Conservation (phyloP, 2,113 vertebrate species). For the Rallus limicola region DNA sequence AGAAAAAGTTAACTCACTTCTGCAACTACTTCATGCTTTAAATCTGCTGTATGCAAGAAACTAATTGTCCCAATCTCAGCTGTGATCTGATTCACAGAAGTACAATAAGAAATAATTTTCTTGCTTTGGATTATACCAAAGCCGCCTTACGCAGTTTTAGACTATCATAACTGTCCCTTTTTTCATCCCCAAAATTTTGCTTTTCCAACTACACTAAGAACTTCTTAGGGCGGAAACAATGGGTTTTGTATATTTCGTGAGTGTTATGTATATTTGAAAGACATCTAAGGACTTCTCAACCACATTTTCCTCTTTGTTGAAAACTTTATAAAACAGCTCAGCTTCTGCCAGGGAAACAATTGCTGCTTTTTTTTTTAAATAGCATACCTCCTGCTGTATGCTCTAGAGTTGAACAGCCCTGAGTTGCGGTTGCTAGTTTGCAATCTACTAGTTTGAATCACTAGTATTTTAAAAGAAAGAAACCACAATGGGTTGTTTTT, state of each 20-base stretch:
- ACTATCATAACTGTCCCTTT: neutral
- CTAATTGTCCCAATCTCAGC: slow-evolving; percentile 18
- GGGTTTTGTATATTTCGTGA: neutral
- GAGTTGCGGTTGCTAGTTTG: neutral
- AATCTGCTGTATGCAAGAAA: slow-evolving; percentile 6
- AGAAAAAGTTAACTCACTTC: slow-evolving; percentile 3
- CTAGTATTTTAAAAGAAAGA: neutral
- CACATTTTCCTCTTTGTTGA: neutral
- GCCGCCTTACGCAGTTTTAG: neutral
- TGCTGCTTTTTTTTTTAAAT: neutral
- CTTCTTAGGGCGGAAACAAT: neutral
- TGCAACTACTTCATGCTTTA: slow-evolving; percentile 10
- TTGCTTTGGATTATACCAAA: slow-evolving; percentile 4
- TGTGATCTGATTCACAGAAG: slow-evolving; percentile 24
- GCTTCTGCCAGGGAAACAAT: neutral
- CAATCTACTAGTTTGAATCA: neutral
- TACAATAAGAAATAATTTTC: slow-evolving; percentile 26
- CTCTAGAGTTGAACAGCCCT: neutral
- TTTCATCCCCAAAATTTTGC: neutral
- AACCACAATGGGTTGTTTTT: neutral
- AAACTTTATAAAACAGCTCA: neutral
- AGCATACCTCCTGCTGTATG: neutral
- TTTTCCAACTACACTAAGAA: neutral
- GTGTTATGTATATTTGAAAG: neutral
- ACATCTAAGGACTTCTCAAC: neutral